Evolutionary conservation across 2,888 invertebrate species (phyloP).

Genomic region (Pristionchus japonicus): DNA sequence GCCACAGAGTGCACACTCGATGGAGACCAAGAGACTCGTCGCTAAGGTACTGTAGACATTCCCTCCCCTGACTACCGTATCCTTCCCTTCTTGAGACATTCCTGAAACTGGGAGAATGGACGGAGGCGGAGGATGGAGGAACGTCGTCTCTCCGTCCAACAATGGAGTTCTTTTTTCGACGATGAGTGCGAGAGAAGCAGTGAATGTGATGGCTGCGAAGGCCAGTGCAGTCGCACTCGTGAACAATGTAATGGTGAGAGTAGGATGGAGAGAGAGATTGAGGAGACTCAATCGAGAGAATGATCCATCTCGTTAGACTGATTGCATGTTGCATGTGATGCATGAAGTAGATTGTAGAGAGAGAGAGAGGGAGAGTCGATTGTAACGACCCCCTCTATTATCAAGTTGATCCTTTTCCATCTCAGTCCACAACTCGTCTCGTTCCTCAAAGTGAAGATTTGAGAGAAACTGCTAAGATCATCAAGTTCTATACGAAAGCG

Average conservation of each 20-base stretch:
- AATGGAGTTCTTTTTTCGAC: neutral
- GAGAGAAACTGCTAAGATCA: conserved; percentile 67
- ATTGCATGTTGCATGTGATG: neutral
- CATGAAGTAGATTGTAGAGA: neutral
- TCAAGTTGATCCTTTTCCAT: neutral
- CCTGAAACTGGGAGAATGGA: conserved; percentile 94
- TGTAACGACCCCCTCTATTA: neutral
- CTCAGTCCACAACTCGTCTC: neutral
- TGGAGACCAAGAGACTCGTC: conserved; percentile 42
- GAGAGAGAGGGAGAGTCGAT: neutral
- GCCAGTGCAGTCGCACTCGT: conserved; percentile 5
- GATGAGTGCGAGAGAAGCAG: neutral
- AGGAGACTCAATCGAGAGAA: neutral
- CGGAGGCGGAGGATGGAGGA: neutral
- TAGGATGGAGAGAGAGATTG: neutral
- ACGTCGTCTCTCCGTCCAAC: neutral
- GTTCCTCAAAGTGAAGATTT: neutral
- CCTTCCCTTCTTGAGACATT: conserved; percentile 86
- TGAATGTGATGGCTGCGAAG: neutral
- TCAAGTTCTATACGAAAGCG: conserved; percentile 85
- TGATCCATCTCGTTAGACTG: neutral
- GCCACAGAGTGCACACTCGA: conserved; percentile 1
- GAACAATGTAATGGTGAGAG: neutral
- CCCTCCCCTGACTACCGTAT: too few species aligned
- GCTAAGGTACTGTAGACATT: conserved; percentile 14